Conservation (phyloP, 2,113 vertebrate genomes). For the Corythaeola cristata region DNA sequence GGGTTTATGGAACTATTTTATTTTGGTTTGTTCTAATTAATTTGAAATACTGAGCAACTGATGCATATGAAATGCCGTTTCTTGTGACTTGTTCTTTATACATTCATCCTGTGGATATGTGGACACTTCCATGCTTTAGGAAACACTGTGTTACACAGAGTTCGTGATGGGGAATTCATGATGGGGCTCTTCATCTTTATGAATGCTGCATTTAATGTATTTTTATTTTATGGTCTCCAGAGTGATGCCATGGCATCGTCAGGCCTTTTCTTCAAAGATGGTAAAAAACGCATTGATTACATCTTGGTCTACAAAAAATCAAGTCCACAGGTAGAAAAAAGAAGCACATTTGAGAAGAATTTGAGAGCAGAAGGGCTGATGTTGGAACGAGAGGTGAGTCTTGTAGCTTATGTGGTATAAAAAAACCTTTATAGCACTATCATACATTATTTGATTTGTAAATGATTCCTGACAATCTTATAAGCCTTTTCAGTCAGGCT, state of each 20-base stretch:
- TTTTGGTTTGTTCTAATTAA: background rate
- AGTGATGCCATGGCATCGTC: slow-evolving; percentile 73
- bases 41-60: background rate
- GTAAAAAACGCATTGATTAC: slow-evolving; percentile 96
- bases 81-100: background rate
- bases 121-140: background rate
- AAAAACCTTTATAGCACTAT: fast-evolving
- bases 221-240: slow-evolving; percentile 54
- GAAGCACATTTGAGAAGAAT: slow-evolving; percentile 97
- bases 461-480: background rate
- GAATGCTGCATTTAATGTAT: background rate
- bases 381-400: slow-evolving; percentile 94
- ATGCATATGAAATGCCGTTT: background rate
- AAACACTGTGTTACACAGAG: background rate
- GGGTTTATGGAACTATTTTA: background rate
- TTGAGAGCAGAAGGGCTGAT: slow-evolving; percentile 94
- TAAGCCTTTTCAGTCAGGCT: background rate
- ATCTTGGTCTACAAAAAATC: slow-evolving; percentile 98
- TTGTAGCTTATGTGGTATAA: background rate
- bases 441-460: background rate
- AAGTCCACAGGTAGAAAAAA: slow-evolving; percentile 92
- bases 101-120: background rate
- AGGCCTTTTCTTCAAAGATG: slow-evolving; percentile 93
- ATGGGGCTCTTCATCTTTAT: background rate
- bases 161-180: fast-evolving